Evolutionary conservation across 1,140 invertebrate genomes (phyloP), one percentile per base, ranked within the genome.

Genomic region (Calliphora vicina): DNA sequence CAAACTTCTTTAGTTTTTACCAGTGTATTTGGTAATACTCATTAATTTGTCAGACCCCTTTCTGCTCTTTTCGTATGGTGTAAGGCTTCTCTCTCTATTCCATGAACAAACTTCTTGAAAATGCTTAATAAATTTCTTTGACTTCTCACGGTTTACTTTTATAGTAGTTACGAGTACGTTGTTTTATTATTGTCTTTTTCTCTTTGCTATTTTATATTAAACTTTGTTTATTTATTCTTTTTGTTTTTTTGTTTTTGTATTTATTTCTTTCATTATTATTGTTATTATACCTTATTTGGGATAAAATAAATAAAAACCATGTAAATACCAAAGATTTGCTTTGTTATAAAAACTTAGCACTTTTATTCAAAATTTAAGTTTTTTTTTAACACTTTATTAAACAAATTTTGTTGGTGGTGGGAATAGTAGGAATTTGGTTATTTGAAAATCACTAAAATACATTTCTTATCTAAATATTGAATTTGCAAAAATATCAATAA

Each of bases 91-190:
- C 45, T 50, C 45, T 50, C 45, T 50, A 0, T n/a, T 17, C 45
- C 15, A 17, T 50, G 45, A 50, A n/a, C n/a, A n/a, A n/a, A n/a
- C 17, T 25, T 67, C 61, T 9, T 67, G 50, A 57, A 35, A 17
- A 76, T 76, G 17, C 8, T 78, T 78, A 78, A 78, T 78, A 23
- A 78, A 78, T 78, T 45, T 42, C 67, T 80, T 83, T 83, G 71
- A 67, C 83, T 84, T 84, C 83, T 84, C 83, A 84, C 83, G 83
- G 83, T 84, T 84, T 84, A 84, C 83, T 84, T 84, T 84, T 78
- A 84, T 74, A 80, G 80, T 29, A 15, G 82, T 82, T 61, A 20
- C 78, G 45, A 76, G 17, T 74, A n/a, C n/a, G n/a, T n/a, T n/a
- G n/a, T 82, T 13, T 76, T 71, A 17, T 57, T 27, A n/a, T 67